Percentiles rank a stretch among this genome's conserved stretches.
phyloP scores from a whole-genome alignment of 2,113 vertebrate genomes.

The Ceyx margarethae region DNA sequence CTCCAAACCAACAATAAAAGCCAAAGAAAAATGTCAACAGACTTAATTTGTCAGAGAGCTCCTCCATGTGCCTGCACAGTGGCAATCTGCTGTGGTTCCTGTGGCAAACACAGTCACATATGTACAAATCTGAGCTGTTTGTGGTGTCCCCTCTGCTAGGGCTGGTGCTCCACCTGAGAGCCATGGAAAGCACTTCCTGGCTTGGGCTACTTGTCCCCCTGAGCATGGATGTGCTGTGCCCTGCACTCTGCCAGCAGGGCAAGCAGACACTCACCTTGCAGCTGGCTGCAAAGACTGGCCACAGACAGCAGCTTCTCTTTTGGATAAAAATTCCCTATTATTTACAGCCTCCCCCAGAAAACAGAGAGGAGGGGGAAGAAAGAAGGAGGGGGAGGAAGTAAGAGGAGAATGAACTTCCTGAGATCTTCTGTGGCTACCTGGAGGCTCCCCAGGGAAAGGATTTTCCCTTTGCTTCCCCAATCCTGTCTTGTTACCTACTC shows the following conservation, averaged over 20 bases:
- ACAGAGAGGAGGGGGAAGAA: background rate
- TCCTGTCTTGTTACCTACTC: conserved; percentile 21
- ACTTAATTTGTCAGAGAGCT: background rate
- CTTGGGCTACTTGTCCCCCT: background rate
- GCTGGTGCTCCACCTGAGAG: background rate
- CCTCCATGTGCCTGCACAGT: background rate
- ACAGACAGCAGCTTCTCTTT: background rate
- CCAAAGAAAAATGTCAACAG: background rate
- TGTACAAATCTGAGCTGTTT: background rate
- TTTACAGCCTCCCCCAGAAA: background rate
- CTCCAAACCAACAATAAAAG: background rate
- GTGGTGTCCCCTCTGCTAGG: background rate
- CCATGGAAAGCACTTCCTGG: background rate
- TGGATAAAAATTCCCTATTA: background rate
- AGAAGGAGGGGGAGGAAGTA: background rate
- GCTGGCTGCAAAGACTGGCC: accelerated
- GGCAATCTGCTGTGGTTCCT: background rate
- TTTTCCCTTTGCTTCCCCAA: background rate
- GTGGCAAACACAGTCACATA: background rate
- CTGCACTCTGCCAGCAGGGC: background rate
- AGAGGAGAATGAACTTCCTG: background rate
- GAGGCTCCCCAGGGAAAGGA: background rate
- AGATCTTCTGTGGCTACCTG: background rate
- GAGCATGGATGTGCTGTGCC: background rate
- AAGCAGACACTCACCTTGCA: background rate